These are phyloP conservation scores for Orycteropus afer DNA, from an alignment of 2,113 vertebrate genomes.

Conservation along the genomic window DNA sequence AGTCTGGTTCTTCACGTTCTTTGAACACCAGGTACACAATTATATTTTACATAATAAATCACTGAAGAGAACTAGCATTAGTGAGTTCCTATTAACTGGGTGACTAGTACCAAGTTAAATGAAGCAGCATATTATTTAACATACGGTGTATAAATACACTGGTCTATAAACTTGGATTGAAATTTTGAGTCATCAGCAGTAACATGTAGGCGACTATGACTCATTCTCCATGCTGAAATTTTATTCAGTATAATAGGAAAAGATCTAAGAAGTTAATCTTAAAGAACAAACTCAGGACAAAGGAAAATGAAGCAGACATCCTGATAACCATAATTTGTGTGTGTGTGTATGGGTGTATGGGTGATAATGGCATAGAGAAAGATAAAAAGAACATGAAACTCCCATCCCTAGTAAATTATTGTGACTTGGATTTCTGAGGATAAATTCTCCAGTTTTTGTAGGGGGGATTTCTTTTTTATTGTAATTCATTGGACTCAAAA, in stretches of 20 bases:
- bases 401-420: neutral
- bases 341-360: no score
- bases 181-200: slow-evolving; percentile 12
- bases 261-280: neutral
- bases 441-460: neutral
- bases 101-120: slow-evolving; percentile 48
- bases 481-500: neutral
- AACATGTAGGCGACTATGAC: neutral
- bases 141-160: neutral
- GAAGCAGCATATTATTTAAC: slow-evolving; percentile 35
- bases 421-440: neutral
- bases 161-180: slow-evolving; percentile 16
- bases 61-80: neutral
- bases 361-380: neutral
- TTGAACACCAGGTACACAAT: neutral
- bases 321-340: neutral
- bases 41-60: neutral
- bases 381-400: neutral
- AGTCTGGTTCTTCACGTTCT: neutral
- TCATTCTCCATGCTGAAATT: slow-evolving; percentile 9
- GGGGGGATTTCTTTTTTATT: neutral
- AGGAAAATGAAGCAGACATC: neutral
- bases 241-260: neutral
- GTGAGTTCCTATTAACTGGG: neutral
- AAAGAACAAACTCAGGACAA: neutral